A percentile compares a stretch with the other conserved stretches of the same genome.
Conservation (phyloP, 1,140 invertebrate genomes). For the Sitophilus oryzae region DNA sequence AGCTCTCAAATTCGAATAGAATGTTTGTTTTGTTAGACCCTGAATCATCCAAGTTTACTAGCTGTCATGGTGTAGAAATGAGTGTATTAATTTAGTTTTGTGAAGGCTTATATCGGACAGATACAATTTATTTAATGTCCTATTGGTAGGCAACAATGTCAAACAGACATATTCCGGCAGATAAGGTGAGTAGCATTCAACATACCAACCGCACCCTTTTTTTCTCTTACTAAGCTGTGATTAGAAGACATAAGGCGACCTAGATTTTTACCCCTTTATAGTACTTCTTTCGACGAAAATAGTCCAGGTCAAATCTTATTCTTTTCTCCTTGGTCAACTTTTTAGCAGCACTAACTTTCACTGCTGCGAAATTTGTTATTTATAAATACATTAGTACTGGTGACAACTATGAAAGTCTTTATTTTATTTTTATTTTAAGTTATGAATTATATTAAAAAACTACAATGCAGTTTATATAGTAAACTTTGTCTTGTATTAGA, state of each 20-base stretch:
- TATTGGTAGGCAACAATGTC: constrained; percentile 24
- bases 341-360: constrained; percentile 15
- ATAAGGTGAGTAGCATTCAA: constrained; percentile 21
- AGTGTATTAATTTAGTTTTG: constrained; percentile 21
- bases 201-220: constrained; percentile 29
- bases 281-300: background rate
- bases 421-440: too few species aligned
- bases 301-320: constrained; percentile 2
- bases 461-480: too few species aligned
- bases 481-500: too few species aligned
- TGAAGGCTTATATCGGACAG: constrained; percentile 6
- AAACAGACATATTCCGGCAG: constrained; percentile 30
- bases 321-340: constrained; percentile 1
- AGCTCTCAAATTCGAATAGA: background rate
- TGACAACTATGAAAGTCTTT: background rate
- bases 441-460: too few species aligned
- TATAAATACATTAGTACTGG: background rate
- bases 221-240: constrained; percentile 20
- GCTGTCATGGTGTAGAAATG: constrained; percentile 23
- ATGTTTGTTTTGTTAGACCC: constrained; percentile 24
- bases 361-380: background rate
- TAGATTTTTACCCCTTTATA: constrained; percentile 24
- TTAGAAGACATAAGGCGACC: constrained; percentile 29
- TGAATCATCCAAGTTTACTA: constrained; percentile 22
- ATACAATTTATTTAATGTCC: constrained; percentile 19